Evolutionary conservation across 2,888 invertebrate species (phyloP).

Genomic region (Synergus itoensis): DNA sequence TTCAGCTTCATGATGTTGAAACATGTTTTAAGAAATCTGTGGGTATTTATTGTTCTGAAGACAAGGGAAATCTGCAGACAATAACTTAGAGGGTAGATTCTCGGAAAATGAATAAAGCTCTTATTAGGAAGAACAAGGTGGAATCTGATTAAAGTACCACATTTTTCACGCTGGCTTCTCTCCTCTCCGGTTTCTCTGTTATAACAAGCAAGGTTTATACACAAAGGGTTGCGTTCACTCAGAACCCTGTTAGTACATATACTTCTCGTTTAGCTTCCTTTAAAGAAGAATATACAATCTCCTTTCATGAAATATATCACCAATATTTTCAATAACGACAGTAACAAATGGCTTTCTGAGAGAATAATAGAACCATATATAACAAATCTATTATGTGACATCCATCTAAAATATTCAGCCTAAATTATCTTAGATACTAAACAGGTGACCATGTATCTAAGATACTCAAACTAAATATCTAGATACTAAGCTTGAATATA

Average conservation of each 20-base stretch:
- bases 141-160: constrained; percentile 22
- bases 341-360: background rate
- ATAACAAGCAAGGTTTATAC: constrained; percentile 21
- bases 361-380: too few species aligned
- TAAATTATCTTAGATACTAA: too few species aligned
- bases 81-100: constrained; percentile 3
- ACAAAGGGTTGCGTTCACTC: background rate
- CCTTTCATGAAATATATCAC: background rate
- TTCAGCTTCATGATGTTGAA: background rate
- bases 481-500: too few species aligned
- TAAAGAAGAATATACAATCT: background rate
- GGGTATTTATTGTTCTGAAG: constrained; percentile 19
- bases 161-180: constrained; percentile 19
- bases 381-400: too few species aligned
- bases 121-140: constrained; percentile 15
- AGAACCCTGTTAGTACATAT: background rate
- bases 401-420: too few species aligned
- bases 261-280: background rate
- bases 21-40: background rate
- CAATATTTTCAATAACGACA: background rate
- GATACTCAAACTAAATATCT: too few species aligned
- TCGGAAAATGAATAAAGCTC: constrained; percentile 32
- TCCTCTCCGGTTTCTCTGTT: constrained; percentile 23
- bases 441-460: too few species aligned
- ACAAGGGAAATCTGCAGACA: background rate